Evolutionary conservation across 2,888 invertebrate species (phyloP).

Genomic region (Amphiduros pacificus): DNA sequence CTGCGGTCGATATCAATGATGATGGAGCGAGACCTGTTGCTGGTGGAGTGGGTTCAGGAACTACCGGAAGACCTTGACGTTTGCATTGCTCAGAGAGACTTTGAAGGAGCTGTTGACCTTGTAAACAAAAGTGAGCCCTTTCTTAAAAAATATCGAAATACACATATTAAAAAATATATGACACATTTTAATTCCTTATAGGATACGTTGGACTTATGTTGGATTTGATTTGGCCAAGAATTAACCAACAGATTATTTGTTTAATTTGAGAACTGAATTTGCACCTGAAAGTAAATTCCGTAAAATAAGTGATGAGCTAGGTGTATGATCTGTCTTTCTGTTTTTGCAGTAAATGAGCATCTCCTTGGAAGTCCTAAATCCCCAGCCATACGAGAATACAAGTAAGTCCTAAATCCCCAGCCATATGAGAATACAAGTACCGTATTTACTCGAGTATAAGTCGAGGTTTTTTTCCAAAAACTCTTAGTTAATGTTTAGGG

Average conservation of each 20-base stretch:
- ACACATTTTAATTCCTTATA: no score
- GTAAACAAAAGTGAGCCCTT: conserved; percentile 67
- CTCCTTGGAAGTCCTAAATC: conserved; percentile 49
- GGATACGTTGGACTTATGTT: no score
- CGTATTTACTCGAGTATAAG: no score
- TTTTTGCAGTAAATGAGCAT: conserved; percentile 47
- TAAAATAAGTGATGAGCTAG: background rate
- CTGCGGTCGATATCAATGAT: no score
- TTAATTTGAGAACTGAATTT: background rate
- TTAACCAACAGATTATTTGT: background rate
- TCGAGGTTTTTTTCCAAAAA: no score
- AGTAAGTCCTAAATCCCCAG: no score
- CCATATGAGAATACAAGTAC: no score
- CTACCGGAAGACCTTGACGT: conserved; percentile 93
- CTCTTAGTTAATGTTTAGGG: no score
- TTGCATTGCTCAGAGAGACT: conserved; percentile 90
- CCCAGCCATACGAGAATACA: conserved; percentile 54
- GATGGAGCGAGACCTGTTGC: conserved; percentile 50
- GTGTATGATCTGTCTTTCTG: no score
- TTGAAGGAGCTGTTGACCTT: conserved; percentile 85
- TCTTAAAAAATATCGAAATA: background rate
- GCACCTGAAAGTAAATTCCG: background rate
- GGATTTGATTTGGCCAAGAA: no score
- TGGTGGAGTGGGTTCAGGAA: conserved; percentile 77
- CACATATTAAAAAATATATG: background rate